Conservation (phyloP, 2,888 invertebrate species). For the Plutella xylostella region DNA sequence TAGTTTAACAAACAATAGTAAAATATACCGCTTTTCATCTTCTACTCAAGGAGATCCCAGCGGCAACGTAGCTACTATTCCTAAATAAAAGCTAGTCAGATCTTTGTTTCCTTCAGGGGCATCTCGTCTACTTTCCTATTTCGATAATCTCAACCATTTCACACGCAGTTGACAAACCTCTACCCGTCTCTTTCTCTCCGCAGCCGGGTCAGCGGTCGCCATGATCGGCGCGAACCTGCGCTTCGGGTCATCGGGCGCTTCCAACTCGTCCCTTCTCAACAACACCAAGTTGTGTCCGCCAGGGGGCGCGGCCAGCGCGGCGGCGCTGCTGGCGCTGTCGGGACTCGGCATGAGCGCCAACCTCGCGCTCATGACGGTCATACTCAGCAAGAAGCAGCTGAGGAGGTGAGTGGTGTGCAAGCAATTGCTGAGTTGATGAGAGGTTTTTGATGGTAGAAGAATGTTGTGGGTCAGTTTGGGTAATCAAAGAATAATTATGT, state of each 20-base stretch:
- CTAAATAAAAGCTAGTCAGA: no score
- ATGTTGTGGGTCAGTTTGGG: no score
- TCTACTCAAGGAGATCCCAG: no score
- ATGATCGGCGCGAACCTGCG: slow-evolving; percentile 85
- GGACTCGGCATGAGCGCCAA: slow-evolving; percentile 86
- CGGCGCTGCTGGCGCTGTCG: slow-evolving; percentile 80
- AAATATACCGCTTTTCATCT: no score
- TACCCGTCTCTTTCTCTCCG: neutral
- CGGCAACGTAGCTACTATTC: no score
- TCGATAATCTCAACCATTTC: no score
- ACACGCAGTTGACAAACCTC: neutral
- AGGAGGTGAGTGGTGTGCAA: slow-evolving; percentile 70
- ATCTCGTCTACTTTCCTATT: no score
- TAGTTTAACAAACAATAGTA: no score
- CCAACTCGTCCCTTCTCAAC: slow-evolving; percentile 75
- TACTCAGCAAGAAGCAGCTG: slow-evolving; percentile 82
- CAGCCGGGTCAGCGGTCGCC: slow-evolving; percentile 77
- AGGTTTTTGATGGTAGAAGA: no score
- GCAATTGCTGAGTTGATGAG: no score
- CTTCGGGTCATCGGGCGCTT: slow-evolving; percentile 75
- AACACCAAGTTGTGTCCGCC: slow-evolving; percentile 82
- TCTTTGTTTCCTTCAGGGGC: no score
- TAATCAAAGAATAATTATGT: no score
- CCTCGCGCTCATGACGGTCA: slow-evolving; percentile 83
- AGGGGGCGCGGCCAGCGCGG: slow-evolving; percentile 83